These are phyloP conservation scores for Cryptotermes secundus DNA, from an alignment of 1,140 invertebrate species.

Conservation along the genomic window DNA sequence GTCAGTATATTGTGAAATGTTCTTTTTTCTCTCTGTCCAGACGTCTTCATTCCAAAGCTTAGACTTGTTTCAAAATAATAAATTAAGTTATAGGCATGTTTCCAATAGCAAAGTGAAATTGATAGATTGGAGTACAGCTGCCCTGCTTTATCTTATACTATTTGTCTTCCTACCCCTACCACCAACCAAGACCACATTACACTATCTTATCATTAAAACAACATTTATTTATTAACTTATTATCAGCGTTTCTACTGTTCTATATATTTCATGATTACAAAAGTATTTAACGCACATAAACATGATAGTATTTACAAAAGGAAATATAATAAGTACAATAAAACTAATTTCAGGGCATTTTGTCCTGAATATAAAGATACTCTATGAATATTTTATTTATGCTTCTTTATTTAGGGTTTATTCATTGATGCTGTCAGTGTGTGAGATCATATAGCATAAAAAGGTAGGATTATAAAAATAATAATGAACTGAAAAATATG, in stretches of 20 bases:
- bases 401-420: too few species aligned
- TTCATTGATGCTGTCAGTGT: too few species aligned
- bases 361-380: too few species aligned
- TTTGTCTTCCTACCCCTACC: slow-evolving; percentile 15
- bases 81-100: background rate
- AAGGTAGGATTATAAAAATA: too few species aligned
- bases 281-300: background rate
- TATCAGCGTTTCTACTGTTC: background rate
- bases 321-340: background rate
- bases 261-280: background rate
- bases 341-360: too few species aligned
- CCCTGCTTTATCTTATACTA: slow-evolving; percentile 15
- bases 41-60: background rate
- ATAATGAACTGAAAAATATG: too few species aligned
- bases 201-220: slow-evolving; percentile 8
- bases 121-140: background rate
- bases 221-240: background rate
- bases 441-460: too few species aligned
- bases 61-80: background rate
- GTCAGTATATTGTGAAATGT: background rate
- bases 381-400: too few species aligned
- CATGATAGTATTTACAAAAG: background rate
- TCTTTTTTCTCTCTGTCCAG: background rate
- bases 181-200: background rate
- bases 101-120: background rate